A percentile compares a stretch with the other conserved stretches of the same genome.
phyloP scores from a whole-genome alignment of 92 coral and sea anemone genomes.

The Umimayanthus chanpuru region DNA sequence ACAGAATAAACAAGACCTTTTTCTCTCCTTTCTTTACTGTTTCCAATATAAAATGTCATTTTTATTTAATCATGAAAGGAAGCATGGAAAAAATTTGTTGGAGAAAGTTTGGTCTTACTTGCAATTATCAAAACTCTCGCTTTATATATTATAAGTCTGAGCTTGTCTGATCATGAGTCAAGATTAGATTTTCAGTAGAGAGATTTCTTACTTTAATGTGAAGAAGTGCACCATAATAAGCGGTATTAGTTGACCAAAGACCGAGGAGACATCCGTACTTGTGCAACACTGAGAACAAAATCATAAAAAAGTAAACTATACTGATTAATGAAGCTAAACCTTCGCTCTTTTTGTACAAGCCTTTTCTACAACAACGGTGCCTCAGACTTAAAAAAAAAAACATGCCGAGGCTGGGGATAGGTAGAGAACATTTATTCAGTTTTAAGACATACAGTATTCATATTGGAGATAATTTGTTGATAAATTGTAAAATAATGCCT shows the following conservation, averaged over 20 bases:
- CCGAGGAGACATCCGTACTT: slow-evolving; percentile 84
- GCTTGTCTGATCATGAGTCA: too few species aligned
- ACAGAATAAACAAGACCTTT: too few species aligned
- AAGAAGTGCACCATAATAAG: slow-evolving; percentile 74
- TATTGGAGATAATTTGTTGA: too few species aligned
- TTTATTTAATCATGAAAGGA: not conserved
- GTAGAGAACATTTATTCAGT: too few species aligned
- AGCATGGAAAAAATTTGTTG: not conserved
- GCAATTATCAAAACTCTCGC: too few species aligned
- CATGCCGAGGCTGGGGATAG: too few species aligned
- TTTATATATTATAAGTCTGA: too few species aligned
- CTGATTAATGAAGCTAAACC: not conserved
- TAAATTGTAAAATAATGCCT: too few species aligned
- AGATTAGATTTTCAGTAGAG: not conserved
- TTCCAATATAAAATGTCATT: not conserved
- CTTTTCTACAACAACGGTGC: too few species aligned
- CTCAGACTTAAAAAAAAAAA: too few species aligned
- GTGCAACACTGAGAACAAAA: slow-evolving; percentile 59
- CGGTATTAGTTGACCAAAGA: slow-evolving; percentile 66
- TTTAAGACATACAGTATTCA: too few species aligned
- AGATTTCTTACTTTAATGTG: slow-evolving; percentile 62
- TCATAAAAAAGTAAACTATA: not conserved
- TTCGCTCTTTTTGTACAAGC: too few species aligned
- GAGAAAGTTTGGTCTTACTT: not conserved
- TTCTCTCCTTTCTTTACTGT: not conserved